These are phyloP conservation scores for Callospermophilus lateralis DNA, from an alignment of 2,113 vertebrate genomes.

Conservation along the genomic window DNA sequence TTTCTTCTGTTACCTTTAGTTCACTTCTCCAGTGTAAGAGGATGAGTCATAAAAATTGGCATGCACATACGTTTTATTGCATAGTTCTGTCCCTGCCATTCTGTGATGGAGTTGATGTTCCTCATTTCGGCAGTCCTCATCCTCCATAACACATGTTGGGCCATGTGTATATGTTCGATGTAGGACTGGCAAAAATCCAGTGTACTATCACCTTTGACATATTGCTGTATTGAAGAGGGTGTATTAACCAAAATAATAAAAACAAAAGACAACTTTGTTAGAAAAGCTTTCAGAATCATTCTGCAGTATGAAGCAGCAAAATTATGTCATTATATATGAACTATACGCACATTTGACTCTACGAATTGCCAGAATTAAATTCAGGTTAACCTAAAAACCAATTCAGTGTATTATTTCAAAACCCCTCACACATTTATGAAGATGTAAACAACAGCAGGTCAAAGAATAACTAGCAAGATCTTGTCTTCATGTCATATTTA, in stretches of 20 bases:
- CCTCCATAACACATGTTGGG: background rate
- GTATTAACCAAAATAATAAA: background rate
- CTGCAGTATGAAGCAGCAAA: background rate
- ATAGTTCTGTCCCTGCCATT: background rate
- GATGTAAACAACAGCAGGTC: background rate
- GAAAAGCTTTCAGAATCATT: background rate
- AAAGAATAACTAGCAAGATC: background rate
- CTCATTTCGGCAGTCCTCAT: background rate
- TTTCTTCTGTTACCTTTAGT: background rate
- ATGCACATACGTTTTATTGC: background rate
- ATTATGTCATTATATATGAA: background rate
- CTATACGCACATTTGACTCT: background rate
- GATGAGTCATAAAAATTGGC: background rate
- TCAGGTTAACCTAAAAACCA: background rate
- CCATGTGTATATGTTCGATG: background rate
- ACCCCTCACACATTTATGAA: background rate
- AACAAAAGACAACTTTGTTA: background rate
- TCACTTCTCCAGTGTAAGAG: background rate
- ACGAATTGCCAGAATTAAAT: background rate
- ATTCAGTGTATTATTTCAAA: slow-evolving; percentile 34
- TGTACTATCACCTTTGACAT: background rate
- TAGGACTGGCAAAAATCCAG: background rate
- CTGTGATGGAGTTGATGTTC: background rate
- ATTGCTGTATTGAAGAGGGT: background rate
- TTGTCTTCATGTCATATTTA: slow-evolving; percentile 32